Base-by-base conservation (phyloP, 2,797 vertebrate species). In the Salarias fasciatus region DNA sequence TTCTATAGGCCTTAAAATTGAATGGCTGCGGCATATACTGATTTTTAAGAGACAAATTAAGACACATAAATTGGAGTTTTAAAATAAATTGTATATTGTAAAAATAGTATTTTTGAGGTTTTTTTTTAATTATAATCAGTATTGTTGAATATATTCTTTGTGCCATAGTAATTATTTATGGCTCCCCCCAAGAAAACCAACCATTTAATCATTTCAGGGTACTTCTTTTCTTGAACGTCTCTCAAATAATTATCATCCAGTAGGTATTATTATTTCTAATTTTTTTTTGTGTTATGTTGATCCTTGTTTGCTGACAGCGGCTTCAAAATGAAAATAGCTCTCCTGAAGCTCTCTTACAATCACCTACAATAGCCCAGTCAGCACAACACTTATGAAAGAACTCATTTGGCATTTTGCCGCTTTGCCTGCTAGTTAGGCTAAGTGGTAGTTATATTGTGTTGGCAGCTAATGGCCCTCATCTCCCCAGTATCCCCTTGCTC, bases 381-480 rank as follows among this genome's bases (percentile, higher is more conserved):
- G 45, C 59, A 70, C 68, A 75, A 80, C 69, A 72, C 55, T 61
- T 81, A 70, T 72, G 53, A 72, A 79, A 65, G 60, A 81, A 80
- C 73, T 86, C 61, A 75, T 80, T 84, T 89, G 85, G 83, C 83
- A 80, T 73, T 80, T 70, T 82, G 80, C 83, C 69, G 55, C 53
- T 54, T 75, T 76, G 63, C 80, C 30, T 75, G 72, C 68, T 82
- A 83, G 86, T 86, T 77, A 69, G 76, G 71, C 87, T 90, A 89
- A 89, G 80, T 85, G 84, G 69, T 81, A 83, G 79, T 74, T 82
- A 85, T 84, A 86, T 79, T 86, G 77, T 80, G 79, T 87, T 89
- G 86, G 82, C 86, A 88, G 82, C 82, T 88, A 88, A 89, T 89
- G 71, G 82, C 85, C 80, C 69, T 80, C 83, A 81, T 80, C 79